Evolutionary conservation across 2,888 invertebrate species (phyloP), one percentile per base, ranked within the genome.

Genomic region (Sturmia bella): DNA sequence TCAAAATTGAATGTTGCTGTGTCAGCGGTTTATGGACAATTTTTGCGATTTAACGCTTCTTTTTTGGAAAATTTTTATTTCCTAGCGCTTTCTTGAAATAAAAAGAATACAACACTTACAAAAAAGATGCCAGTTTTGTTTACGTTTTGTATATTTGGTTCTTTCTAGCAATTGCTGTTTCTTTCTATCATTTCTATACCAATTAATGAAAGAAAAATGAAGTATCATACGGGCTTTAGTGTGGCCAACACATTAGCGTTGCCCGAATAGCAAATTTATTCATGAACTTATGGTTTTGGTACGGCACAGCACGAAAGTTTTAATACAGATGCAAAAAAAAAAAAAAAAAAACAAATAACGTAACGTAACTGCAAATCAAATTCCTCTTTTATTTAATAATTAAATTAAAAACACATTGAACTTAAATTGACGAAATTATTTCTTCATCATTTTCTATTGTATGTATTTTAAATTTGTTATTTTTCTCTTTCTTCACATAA

Each of bases 371-470:
- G 63, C 5, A 39, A 52, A 15, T 59, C 6, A 63, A 59, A 48
- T 70, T 48, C 77, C 63, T 19, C 56, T 70, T 63, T 63, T 32
- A 19, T 43, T 32, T 68, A 48, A 70, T 77, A 48, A 63, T 77
- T 78, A 66, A 78, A 72, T 78, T 78, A 59, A 78, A 72, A 78
- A 52, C 43, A 27, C 78, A 72, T 66, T 78, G 78, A 78, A 78
- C 78, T 66, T 78, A 56, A 72, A 52, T 57, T 59, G 52, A 72
- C 50, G 72, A 72, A 32, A n/a, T n/a, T n/a, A n/a, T 52, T 39
- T 54, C 52, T 77, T 56, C 27, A 37, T 37, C 24, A 69, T 61
- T 61, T 59, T 57, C 54, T 64, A 37, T 45, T 63, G 15, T n/a
- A 37, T 59, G 7, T 57, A 21, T 4, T 24, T 56, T n/a, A 11